phyloP scores from a whole-genome alignment of 2,888 invertebrate genomes.

The Orchesellides sinensis region DNA sequence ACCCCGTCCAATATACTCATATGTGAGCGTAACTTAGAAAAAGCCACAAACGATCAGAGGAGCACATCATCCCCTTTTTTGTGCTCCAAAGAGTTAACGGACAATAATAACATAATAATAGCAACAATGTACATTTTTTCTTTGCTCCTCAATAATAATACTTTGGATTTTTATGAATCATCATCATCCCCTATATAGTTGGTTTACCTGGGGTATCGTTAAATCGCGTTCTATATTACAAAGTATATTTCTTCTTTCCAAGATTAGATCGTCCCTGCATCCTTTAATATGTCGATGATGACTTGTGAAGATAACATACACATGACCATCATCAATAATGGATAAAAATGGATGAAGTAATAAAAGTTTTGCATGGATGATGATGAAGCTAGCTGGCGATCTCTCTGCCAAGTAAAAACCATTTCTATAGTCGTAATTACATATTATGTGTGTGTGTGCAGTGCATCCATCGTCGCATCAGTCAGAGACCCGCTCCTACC shows the following conservation, averaged over 20 bases:
- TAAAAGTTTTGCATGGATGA: constrained; percentile 4
- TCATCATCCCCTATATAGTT: background rate
- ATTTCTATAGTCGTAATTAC: constrained; percentile 8
- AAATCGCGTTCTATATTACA: background rate
- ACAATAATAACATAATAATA: background rate
- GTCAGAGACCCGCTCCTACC: constrained; percentile 9
- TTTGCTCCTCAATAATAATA: background rate
- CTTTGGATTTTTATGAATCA: background rate
- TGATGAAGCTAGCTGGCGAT: constrained; percentile 40
- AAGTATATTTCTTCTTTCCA: background rate
- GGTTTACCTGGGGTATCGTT: background rate
- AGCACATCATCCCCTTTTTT: constrained; percentile 5
- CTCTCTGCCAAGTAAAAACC: constrained; percentile 58
- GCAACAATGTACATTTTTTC: background rate
- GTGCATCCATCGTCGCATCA: background rate
- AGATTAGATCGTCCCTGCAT: background rate
- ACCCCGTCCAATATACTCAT: background rate
- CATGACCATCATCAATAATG: constrained; percentile 33
- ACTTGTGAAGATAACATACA: constrained; percentile 4
- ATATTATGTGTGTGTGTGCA: constrained; percentile 11
- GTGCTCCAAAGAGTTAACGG: background rate
- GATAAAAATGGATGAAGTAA: constrained; percentile 36
- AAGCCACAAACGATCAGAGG: background rate
- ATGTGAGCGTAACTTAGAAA: no score
- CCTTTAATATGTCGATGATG: background rate